Percentiles rank a stretch among this genome's conserved stretches.
Evolutionary conservation across 2,113 vertebrate species (phyloP).

Genomic region (Dunckerocampus dactyliophorus): DNA sequence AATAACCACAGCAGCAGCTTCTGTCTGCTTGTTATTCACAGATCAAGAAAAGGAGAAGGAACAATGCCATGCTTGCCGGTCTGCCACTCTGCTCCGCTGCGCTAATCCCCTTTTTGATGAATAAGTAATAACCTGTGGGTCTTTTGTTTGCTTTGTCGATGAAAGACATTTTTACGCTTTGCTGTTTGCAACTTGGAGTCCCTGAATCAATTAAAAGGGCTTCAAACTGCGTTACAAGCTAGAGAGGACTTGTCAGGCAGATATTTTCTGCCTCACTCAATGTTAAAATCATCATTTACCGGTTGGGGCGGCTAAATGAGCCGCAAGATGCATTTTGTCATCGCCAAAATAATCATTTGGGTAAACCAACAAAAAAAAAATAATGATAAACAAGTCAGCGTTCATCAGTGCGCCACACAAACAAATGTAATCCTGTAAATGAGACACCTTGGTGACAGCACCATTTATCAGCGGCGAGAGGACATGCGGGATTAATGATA

Average conservation of each 20-base stretch:
- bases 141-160: slow-evolving; percentile 4
- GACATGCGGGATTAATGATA: neutral
- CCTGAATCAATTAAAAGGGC: slow-evolving; percentile 16
- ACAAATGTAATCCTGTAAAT: slow-evolving; percentile 29
- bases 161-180: neutral
- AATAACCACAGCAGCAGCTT: slow-evolving; percentile 17
- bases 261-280: too few species aligned
- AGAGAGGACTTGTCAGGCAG: too few species aligned
- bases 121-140: slow-evolving; percentile 24
- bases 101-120: slow-evolving; percentile 40
- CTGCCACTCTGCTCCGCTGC: slow-evolving; percentile 18
- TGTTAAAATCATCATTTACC: too few species aligned
- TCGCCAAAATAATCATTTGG: too few species aligned
- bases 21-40: slow-evolving; percentile 26
- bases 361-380: neutral
- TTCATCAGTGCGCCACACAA: slow-evolving; percentile 17
- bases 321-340: too few species aligned
- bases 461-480: slow-evolving; percentile 26
- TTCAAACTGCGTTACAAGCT: neutral
- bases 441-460: slow-evolving; percentile 24
- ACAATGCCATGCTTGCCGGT: slow-evolving; percentile 31
- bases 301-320: too few species aligned
- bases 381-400: neutral
- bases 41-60: slow-evolving; percentile 17
- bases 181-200: neutral